Evolutionary conservation across 2,797 vertebrate genomes (phyloP).

Genomic region (Cossypha caffra): DNA sequence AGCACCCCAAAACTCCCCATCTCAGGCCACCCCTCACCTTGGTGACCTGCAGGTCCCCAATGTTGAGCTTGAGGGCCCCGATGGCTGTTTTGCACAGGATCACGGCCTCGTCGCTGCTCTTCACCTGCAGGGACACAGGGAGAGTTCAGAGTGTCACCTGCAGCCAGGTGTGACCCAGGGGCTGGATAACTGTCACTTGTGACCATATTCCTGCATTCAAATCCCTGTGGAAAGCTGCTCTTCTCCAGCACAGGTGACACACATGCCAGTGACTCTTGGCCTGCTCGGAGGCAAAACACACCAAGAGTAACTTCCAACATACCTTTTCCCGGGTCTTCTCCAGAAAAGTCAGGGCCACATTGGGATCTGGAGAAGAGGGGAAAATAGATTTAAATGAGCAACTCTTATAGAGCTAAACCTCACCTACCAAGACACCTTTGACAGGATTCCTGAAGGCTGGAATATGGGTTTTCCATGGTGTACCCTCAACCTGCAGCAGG

Average conservation of each 20-base stretch:
- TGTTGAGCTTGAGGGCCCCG: conserved; percentile 91
- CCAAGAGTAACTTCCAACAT: background rate
- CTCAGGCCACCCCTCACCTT: conserved; percentile 80
- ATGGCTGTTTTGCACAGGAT: conserved; percentile 95
- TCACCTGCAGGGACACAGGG: conserved; percentile 80
- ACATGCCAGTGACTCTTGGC: fast-evolving
- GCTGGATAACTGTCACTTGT: background rate
- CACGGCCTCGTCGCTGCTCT: conserved; percentile 92
- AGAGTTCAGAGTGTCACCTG: background rate
- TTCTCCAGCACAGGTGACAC: background rate
- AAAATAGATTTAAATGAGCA: background rate
- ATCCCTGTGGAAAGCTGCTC: background rate
- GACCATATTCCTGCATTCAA: background rate
- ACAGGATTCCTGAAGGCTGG: no score
- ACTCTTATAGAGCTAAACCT: background rate
- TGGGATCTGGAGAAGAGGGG: conserved; percentile 82
- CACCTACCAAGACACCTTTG: fast-evolving
- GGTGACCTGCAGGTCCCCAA: conserved; percentile 92
- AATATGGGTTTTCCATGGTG: fast-evolving
- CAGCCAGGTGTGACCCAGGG: background rate
- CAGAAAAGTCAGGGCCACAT: conserved; percentile 90
- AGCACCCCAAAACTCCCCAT: background rate
- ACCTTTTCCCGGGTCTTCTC: conserved; percentile 98
- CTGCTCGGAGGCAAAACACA: background rate
- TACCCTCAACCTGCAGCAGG: background rate